Base-by-base conservation (phyloP, 1,140 invertebrate species). In the Aethina tumida region DNA sequence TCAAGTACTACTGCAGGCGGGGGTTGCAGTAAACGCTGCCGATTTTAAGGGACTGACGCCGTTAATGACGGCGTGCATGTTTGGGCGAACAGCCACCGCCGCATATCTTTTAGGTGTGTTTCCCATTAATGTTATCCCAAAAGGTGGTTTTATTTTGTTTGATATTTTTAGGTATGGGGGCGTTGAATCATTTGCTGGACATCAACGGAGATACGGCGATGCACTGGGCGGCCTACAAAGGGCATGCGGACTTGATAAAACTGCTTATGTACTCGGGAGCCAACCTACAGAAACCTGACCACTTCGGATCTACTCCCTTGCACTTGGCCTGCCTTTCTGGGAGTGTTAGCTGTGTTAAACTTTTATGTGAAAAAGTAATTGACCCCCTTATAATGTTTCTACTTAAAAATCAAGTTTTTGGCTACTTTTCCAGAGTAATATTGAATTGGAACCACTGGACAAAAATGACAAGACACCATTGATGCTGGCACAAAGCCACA, bases 161-260 rank as follows among this genome's bases (percentile, higher is more conserved):
- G 10, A 14, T 28, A 12, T 18, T 19, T 33, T 2, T 12, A 41
- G 33, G n/a, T n/a, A n/a, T n/a, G n/a, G 33, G 87, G 82, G 8
- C 66, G 79, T 64, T 84, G 1, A 80, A 88, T 41, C 78, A 88
- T 55, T 62, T 92, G 3, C 82, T 84, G 4, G 88, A 95, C 54
- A 87, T 88, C 45, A 92, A 93, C 59, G 89, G 90, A 0, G 89
- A 95, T 48, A 91, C 86, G 3, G 89, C 89, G 0, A 63, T 93
- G 4, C 89, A 95, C 52, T 95, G 90, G 90, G 88, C 89, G 0
- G 84, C 84, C 2, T 93, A 92, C 59, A 94, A 94, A 67, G 89
- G 88, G 0, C 84, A 91, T 53, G 75, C 84, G 0, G 89, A 93
- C 52, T 59, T 93, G 30, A 89, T 92, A 47, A 73, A 83, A 28